These are phyloP conservation scores for Cecidostiba fungosa DNA, from an alignment of 2,888 invertebrate genomes.

Conservation along the genomic window DNA sequence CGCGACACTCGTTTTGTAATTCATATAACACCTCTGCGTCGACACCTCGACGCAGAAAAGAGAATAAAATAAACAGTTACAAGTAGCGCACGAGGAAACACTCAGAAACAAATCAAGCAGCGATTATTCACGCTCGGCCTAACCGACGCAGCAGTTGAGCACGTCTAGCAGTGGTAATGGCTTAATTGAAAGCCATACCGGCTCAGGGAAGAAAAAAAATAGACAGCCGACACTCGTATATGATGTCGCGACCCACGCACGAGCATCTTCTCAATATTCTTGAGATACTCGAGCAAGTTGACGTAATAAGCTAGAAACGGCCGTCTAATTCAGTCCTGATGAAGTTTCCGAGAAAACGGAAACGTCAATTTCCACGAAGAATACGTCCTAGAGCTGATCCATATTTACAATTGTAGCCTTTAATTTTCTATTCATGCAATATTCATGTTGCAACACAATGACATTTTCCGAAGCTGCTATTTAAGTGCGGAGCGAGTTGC, in stretches of 20 bases:
- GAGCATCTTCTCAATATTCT: conserved; percentile 3
- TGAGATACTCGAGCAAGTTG: not conserved
- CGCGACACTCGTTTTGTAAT: not conserved
- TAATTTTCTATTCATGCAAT: conserved; percentile 18
- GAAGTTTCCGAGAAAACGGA: conserved; percentile 36
- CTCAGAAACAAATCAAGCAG: conserved; percentile 31
- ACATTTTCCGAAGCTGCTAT: not conserved
- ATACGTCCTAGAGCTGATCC: not conserved
- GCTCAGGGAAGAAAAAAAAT: not conserved
- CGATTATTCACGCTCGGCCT: conserved; percentile 36
- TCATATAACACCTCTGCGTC: not conserved
- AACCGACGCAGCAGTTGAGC: not conserved
- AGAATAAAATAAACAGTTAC: not conserved
- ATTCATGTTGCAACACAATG: conserved; percentile 17
- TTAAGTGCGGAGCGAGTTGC: not conserved
- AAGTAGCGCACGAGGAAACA: not conserved
- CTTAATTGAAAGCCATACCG: conserved; percentile 37
- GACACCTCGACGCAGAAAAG: not conserved
- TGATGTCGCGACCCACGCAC: not conserved
- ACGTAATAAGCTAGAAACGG: not conserved
- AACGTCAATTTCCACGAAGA: not conserved
- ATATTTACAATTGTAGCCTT: conserved; percentile 11
- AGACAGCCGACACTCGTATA: not conserved
- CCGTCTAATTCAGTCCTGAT: not conserved
- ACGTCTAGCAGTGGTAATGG: conserved; percentile 11